These are phyloP conservation scores for Brachyistius frenatus DNA, from an alignment of 2,113 vertebrate species.

Conservation along the genomic window DNA sequence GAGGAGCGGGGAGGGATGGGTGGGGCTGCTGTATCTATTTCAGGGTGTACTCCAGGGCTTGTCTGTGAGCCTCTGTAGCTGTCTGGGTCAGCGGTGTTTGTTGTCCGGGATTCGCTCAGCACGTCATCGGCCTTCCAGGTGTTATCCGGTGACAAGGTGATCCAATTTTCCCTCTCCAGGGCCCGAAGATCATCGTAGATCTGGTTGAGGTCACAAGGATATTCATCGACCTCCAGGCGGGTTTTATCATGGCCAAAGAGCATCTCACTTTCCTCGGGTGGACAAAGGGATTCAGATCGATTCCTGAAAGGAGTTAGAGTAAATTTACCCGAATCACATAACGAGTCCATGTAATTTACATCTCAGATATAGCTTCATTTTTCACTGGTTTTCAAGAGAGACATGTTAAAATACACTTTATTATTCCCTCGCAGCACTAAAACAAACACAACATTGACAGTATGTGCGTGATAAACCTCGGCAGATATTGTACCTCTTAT, in stretches of 20 bases:
- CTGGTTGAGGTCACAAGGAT: constrained; percentile 69
- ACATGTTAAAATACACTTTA: background rate
- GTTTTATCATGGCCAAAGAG: constrained; percentile 70
- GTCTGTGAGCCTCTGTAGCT: constrained; percentile 48
- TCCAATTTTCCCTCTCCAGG: constrained; percentile 85
- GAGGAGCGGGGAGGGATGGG: constrained; percentile 91
- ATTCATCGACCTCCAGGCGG: constrained; percentile 67
- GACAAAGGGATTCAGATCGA: constrained; percentile 69
- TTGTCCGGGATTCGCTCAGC: constrained; percentile 53
- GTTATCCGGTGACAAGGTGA: constrained; percentile 75
- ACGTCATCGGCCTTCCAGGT: constrained; percentile 47
- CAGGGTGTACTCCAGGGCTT: constrained; percentile 53
- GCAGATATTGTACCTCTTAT: constrained; percentile 84
- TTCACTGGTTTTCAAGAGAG: background rate
- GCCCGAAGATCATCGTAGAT: constrained; percentile 80
- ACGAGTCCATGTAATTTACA: background rate
- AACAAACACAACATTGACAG: constrained; percentile 1
- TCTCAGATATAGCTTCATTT: background rate
- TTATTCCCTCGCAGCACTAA: background rate
- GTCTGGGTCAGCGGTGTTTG: constrained; percentile 47
- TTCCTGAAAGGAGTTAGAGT: constrained; percentile 64
- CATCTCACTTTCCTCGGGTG: constrained; percentile 75
- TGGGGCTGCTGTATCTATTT: constrained; percentile 82
- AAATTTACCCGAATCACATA: constrained; percentile 13
- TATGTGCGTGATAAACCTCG: background rate